Evolutionary conservation across 2,888 invertebrate species (phyloP), one percentile per base, ranked within the genome.

Genomic region (Drosophila borealis): DNA sequence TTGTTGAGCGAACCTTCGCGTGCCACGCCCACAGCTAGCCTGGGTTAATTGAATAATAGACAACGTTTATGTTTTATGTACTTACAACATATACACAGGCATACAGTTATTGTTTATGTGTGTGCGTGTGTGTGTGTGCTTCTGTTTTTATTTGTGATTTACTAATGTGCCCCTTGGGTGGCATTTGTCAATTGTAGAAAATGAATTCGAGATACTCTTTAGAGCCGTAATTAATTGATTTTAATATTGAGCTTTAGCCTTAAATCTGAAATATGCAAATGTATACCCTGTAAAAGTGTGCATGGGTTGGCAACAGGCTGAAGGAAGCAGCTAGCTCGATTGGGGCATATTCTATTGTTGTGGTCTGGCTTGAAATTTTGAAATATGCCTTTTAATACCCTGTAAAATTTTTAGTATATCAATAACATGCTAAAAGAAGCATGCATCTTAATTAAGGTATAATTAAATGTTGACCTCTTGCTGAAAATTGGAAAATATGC

Each of bases 1-100:
- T 79, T 82, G 78, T 78, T 75, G 61, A 70, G 61, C 66, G 42
- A 53, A 42, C 71, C 50, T 49, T 37, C 50, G 34, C 13, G 33
- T 34, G 70, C 68, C 68, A 67, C 69, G 70, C 81, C 82, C 81
- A 69, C 73, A 71, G 68, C 68, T 29, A 29, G 70, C 36, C 29
- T 64, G 50, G 70, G 82, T 84, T 83, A 83, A 83, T 83, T 83
- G 82, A 83, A 83, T 87, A 83, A 84, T 84, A 76, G 88, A 70
- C 75, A 80, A 70, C 64, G 65, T 64, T 83, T 84, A 85, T 87
- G 88, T 79, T 87, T 76, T 79, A 83, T 87, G 67, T 76, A 68
- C 66, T 41, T 13, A 51, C 25, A 17, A 60, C 42, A 55, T 41
- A 39, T 21, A 25, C 51, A 56, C 39, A 63, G 21, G 44, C 42